Evolutionary conservation across 2,113 vertebrate genomes (phyloP).

Genomic region (Phrynosoma blainvillii): DNA sequence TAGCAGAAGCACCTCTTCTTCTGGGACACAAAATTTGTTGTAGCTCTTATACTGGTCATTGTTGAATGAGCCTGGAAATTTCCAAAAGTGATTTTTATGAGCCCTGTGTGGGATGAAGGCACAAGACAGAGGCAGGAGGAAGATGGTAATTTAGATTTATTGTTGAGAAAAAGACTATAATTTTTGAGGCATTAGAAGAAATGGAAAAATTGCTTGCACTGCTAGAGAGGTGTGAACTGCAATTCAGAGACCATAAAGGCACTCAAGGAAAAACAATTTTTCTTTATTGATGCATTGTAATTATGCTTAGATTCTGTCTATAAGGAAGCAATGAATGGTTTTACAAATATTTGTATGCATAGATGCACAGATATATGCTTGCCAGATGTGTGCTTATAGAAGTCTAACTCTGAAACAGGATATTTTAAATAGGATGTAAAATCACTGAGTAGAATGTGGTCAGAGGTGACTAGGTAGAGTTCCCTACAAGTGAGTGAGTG

Average conservation of each 20-base stretch:
- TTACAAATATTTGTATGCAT: slow-evolving; percentile 27
- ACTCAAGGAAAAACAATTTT: slow-evolving; percentile 37
- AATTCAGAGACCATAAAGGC: slow-evolving; percentile 23
- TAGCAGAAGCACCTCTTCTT: not conserved
- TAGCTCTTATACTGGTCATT: slow-evolving; percentile 22
- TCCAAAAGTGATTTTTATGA: slow-evolving; percentile 40
- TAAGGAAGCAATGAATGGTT: slow-evolving; percentile 5
- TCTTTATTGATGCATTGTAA: slow-evolving; percentile 38
- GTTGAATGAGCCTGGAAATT: slow-evolving; percentile 38
- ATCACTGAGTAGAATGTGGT: not conserved
- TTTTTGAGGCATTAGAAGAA: slow-evolving; percentile 39
- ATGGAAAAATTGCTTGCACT: slow-evolving; percentile 40
- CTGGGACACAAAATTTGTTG: slow-evolving; percentile 9
- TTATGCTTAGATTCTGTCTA: slow-evolving; percentile 22
- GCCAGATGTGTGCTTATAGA: not conserved
- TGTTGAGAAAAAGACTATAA: slow-evolving; percentile 45
- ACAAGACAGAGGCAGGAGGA: slow-evolving; percentile 38
- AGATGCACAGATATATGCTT: not conserved
- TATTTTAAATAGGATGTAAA: not conserved
- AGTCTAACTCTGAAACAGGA: not conserved
- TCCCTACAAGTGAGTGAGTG: too few species aligned
- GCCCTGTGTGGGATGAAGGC: slow-evolving; percentile 16
- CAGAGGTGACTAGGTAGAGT: not conserved
- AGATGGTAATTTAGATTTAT: slow-evolving; percentile 43
- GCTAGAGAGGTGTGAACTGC: slow-evolving; percentile 33